Evolutionary conservation across 30 jellyfish, hydroid and myxozoan species (phyloP).

Genomic region (Haliclystus octoradiatus): DNA sequence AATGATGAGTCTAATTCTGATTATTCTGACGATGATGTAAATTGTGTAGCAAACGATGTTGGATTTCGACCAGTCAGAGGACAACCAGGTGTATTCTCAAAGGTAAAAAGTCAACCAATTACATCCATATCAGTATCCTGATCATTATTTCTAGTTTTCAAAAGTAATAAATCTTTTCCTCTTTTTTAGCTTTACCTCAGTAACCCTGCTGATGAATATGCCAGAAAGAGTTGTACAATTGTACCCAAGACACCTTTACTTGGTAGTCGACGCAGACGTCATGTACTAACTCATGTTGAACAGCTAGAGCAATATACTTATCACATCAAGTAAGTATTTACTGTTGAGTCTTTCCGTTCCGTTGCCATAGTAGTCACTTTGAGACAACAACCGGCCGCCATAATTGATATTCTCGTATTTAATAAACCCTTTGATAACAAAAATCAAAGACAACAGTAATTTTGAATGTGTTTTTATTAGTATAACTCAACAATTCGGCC

Average conservation of each 20-base stretch:
- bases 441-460: no score
- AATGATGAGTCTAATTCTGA: constrained; percentile 59
- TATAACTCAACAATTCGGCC: no score
- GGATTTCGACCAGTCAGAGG: constrained; percentile 75
- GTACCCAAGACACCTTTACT: constrained; percentile 74
- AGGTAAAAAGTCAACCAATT: constrained; percentile 54
- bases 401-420: no score
- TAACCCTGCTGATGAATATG: constrained; percentile 65
- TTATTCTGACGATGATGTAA: constrained; percentile 57
- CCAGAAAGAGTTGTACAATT: constrained; percentile 57
- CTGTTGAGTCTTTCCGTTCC: no score
- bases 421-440: no score
- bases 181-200: constrained; percentile 50
- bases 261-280: constrained; percentile 16
- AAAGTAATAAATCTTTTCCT: background rate
- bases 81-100: constrained; percentile 80
- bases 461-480: no score
- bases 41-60: constrained; percentile 38
- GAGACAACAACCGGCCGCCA: no score
- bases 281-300: constrained; percentile 69
- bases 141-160: no score
- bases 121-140: no score
- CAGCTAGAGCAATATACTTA: constrained; percentile 65
- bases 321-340: constrained; percentile 57
- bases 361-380: no score